phyloP scores from a whole-genome alignment of 2,888 invertebrate species.

The Miltochrista miniata region DNA sequence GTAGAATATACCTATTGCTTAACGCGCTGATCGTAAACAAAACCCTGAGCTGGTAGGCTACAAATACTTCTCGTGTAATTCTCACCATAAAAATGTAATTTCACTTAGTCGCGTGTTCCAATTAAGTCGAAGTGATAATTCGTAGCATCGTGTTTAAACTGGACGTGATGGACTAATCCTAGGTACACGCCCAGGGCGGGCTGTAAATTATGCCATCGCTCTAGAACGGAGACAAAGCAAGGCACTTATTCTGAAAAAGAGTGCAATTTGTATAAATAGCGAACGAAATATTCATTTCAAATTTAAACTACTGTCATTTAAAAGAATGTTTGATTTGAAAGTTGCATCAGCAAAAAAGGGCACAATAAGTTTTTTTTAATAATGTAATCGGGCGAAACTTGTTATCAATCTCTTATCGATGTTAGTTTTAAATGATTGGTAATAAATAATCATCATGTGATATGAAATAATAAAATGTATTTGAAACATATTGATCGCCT shows the following conservation, averaged over 20 bases:
- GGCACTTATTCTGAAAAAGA: slow-evolving; percentile 46
- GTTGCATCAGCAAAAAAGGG: too few species aligned
- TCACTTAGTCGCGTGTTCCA: slow-evolving; percentile 57
- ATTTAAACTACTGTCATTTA: too few species aligned
- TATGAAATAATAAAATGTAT: too few species aligned
- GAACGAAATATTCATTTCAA: too few species aligned
- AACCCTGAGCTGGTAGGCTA: neutral
- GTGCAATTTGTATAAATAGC: neutral
- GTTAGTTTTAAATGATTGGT: too few species aligned
- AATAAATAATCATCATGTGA: too few species aligned
- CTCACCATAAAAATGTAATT: slow-evolving; percentile 18
- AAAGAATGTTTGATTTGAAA: too few species aligned
- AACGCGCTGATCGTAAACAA: too few species aligned
- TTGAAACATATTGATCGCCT: too few species aligned
- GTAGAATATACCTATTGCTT: neutral
- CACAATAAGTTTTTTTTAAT: too few species aligned
- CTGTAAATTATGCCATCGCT: slow-evolving; percentile 67
- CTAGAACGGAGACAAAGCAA: slow-evolving; percentile 56
- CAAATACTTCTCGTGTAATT: neutral
- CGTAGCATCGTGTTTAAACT: slow-evolving; percentile 54
- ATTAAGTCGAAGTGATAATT: slow-evolving; percentile 66
- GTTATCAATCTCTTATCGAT: too few species aligned
- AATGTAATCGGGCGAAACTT: too few species aligned
- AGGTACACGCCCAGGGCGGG: slow-evolving; percentile 52
- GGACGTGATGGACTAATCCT: slow-evolving; percentile 67